Base-by-base conservation (phyloP, 1,140 invertebrate species). In the Drosophila setifemur region DNA sequence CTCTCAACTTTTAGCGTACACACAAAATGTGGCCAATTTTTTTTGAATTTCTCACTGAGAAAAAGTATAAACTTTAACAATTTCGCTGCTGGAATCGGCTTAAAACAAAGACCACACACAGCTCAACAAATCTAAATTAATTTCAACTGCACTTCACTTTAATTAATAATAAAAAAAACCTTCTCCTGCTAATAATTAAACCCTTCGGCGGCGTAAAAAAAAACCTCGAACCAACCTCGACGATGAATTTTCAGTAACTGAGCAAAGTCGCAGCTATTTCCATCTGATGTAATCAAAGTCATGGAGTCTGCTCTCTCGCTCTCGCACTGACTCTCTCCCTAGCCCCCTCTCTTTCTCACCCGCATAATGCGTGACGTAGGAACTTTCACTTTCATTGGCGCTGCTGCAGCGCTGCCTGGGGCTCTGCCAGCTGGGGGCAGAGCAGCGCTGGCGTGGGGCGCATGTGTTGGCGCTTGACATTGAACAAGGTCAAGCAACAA, bases 401-500 rank as follows among this genome's bases (percentile, higher is more conserved):
- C 29, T 37, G 21, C 29, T 42, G 49, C 33, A 49, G 55, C 25
- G 50, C 45, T 52, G 45, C 35, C 18, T n/a, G 16, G 9, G 23
- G 16, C 16, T 2, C 16, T 14, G 44, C n/a, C 12, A n/a, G 6
- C 1, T 6, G 31, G 2, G 5, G 57, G 37, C 37, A 33, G 58
- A 47, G 45, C 39, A 28, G 58, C 35, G 28, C n/a, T n/a, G 29
- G 26, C 29, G 43, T 43, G 49, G 29, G 42, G 69, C 79, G 79
- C 79, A 85, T 85, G 79, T 55, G 26, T 40, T 67, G 52, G 44
- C 14, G 50, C 29, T 26, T 86, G 81, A 86, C 81, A 86, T 86
- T 86, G 81, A 76, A 86, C 81, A 86, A 86, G 81, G 81, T 85
- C 81, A 85, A 26, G 52, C 81, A 67, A 75, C 74, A 64, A 85